A percentile compares a stretch with the other conserved stretches of the same genome.
Conservation (phyloP, 2,797 vertebrate genomes). For the Platalea minor region DNA sequence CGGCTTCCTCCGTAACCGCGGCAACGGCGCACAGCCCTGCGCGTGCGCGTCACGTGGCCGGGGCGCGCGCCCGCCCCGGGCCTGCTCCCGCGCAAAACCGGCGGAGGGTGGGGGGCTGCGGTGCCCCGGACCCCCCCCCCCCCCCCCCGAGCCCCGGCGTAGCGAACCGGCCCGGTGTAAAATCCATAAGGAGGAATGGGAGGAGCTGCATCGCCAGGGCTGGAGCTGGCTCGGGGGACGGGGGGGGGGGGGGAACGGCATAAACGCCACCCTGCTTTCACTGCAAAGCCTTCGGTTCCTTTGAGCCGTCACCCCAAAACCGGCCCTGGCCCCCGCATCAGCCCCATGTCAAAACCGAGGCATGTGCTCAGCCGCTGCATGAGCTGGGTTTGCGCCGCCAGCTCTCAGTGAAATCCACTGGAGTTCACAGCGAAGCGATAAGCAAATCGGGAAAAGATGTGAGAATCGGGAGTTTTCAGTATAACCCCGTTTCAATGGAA, state of each 20-base stretch:
- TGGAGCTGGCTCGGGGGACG: neutral
- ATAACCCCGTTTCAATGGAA: neutral
- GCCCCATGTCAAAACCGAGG: neutral
- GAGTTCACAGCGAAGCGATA: neutral
- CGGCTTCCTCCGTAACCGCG: neutral
- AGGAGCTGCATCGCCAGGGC: neutral
- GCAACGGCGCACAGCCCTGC: neutral
- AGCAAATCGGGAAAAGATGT: neutral
- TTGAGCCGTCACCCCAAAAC: neutral
- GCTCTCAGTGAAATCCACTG: neutral
- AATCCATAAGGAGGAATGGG: neutral
- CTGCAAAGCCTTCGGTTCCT: neutral
- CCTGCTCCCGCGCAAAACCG: neutral
- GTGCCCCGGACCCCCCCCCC: no score
- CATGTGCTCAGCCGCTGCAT: neutral
- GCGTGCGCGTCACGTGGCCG: neutral
- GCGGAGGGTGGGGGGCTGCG: no score
- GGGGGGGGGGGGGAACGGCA: neutral
- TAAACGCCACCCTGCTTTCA: neutral
- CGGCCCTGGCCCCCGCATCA: neutral
- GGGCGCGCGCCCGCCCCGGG: neutral
- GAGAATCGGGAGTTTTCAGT: neutral
- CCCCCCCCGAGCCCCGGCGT: no score
- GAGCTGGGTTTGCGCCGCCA: neutral
- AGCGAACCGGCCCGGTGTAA: neutral